A percentile compares a stretch with the other conserved stretches of the same genome.
phyloP scores from a whole-genome alignment of 35 echinoderm and acorn worm species.

The Eucidaris tribuloides region DNA sequence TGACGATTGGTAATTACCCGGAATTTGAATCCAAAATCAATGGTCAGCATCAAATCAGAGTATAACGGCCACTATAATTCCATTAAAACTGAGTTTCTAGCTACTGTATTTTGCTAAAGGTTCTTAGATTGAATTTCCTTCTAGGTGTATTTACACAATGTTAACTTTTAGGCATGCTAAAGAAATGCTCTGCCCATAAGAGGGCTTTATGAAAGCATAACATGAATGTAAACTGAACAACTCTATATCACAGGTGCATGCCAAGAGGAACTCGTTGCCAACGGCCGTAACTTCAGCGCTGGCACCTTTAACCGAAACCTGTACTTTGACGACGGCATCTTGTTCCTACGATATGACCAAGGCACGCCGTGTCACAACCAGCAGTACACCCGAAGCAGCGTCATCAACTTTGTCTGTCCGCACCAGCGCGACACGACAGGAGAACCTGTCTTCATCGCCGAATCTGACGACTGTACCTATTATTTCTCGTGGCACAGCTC shows the following conservation, averaged over 20 bases:
- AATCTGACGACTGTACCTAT: conserved; percentile 90
- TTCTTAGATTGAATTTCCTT: no score
- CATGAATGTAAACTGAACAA: no score
- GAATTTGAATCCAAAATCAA: no score
- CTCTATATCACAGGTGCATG: conserved; percentile 70
- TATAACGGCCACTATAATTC: no score
- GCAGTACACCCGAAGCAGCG: conserved; percentile 64
- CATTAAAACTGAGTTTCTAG: no score
- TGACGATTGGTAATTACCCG: no score
- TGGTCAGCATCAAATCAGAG: no score
- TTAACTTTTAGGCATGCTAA: no score
- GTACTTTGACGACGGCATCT: conserved; percentile 68
- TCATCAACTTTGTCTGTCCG: conserved; percentile 95
- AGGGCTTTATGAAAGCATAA: no score
- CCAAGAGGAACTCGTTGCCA: conserved; percentile 33
- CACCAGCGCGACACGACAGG: conserved; percentile 46
- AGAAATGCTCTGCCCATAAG: no score
- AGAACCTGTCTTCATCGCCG: conserved; percentile 81
- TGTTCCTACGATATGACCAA: conserved; percentile 62
- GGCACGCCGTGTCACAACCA: conserved; percentile 80
- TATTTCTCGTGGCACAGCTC: conserved; percentile 99
- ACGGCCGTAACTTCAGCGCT: conserved; percentile 35
- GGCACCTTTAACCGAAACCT: conserved; percentile 72
- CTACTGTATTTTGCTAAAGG: no score
- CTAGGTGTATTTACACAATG: no score